Evolutionary conservation across 2,888 invertebrate genomes (phyloP), one percentile per base, ranked within the genome.

Genomic region (Ormyrus nitidulus): DNA sequence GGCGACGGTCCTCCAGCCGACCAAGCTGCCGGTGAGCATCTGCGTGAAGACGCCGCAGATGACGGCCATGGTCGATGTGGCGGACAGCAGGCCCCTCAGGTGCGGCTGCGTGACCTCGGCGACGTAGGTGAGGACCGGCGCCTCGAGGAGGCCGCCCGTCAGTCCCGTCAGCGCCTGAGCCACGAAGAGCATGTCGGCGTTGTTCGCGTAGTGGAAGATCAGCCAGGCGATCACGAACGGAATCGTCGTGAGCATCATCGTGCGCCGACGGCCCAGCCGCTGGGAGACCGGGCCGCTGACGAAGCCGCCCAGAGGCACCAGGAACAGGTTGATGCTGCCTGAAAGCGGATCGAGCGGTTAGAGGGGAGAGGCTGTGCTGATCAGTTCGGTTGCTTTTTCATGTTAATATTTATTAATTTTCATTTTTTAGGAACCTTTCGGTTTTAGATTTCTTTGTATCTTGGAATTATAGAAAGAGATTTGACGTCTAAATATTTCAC

Each of bases 51-150:
- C 93, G 0, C 96, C 96, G 1, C 94, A 90, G 81, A 96, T 95
- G 83, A 96, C 94, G 83, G 95, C 93, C 90, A 95, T 93, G 0
- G 95, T 94, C 81, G 96, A 95, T 19, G 95, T 94, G 6, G 96
- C 95, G 0, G 95, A 92, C 3, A 95, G 91, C 84, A 94, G 92
- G 1, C 96, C 96, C 51, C 96, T 93, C 56, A 96, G 92, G 86
- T 95, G 94, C 0, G 96, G 96, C 88, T 96, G 94, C 0, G 96
- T 95, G 70, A 96, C 94, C 91, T 96, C 96, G 6, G 96, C 96
- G 11, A 96, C 96, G 88, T 96, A 96, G 0, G 96, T 96, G 85
- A 96, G 90, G 51, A 96, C 96, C 34, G 96, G 96, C 80, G 96
- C 96, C 91, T 96, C 96, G 82, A 96, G 91, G 8, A 96, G 91